Evolutionary conservation across 1,140 invertebrate genomes (phyloP).

Genomic region (Melanaphis sacchari): DNA sequence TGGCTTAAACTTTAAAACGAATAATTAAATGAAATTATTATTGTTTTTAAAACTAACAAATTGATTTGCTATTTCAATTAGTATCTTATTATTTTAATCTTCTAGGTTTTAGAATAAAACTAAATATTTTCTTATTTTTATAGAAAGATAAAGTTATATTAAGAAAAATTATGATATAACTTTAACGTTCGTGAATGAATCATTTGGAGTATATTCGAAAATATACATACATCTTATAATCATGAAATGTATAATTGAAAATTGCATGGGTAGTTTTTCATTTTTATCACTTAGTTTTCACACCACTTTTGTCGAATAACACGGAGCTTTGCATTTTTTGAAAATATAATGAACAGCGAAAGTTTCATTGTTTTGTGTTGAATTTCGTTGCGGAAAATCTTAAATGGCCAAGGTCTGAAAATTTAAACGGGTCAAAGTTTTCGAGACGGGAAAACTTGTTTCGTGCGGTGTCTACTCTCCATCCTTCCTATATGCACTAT

Average conservation of each 20-base stretch:
- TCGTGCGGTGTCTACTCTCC: not conserved
- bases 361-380: conserved; percentile 12
- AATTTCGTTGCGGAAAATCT: conserved; percentile 7
- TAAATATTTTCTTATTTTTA: not conserved
- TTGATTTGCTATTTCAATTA: not conserved
- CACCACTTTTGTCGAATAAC: not conserved
- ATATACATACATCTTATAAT: not conserved
- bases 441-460: conserved; percentile 16
- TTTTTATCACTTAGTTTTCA: conserved; percentile 27
- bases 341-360: conserved; percentile 37
- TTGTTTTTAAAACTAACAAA: not conserved
- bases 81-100: not conserved
- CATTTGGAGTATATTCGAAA: not conserved
- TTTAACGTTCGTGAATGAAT: not conserved
- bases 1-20: not conserved
- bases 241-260: not conserved
- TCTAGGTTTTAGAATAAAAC: not conserved
- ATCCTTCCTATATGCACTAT: not conserved
- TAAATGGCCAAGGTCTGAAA: conserved; percentile 24
- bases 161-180: not conserved
- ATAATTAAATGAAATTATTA: not conserved
- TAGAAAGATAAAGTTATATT: not conserved
- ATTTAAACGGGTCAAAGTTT: conserved; percentile 32
- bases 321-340: not conserved
- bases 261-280: conserved; percentile 4